A percentile compares a stretch with the other conserved stretches of the same genome.
These are phyloP conservation scores for Pasiphila rectangulata DNA, from an alignment of 2,888 invertebrate genomes.

Conservation along the genomic window DNA sequence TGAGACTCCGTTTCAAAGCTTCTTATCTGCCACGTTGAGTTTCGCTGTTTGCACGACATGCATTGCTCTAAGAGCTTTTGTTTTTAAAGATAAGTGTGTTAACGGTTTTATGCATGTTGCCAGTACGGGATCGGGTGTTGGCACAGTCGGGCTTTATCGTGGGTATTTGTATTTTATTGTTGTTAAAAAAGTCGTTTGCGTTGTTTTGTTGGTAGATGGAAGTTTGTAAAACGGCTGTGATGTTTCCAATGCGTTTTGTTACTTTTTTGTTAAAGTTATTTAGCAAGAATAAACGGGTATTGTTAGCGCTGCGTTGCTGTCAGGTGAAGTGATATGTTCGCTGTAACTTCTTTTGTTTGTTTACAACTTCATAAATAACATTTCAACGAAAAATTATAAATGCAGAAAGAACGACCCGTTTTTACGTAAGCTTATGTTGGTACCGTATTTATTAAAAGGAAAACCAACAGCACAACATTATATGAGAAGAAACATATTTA, in stretches of 20 bases:
- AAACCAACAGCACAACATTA: no score
- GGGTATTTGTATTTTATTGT: slow-evolving; percentile 24
- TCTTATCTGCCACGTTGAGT: slow-evolving; percentile 62
- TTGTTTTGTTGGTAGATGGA: slow-evolving; percentile 6
- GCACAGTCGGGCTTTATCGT: slow-evolving; percentile 28
- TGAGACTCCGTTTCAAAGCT: slow-evolving; percentile 65
- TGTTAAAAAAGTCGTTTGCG: slow-evolving; percentile 24
- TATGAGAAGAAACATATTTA: no score
- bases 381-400: no score
- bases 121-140: slow-evolving; percentile 15
- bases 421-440: no score
- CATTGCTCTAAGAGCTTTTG: slow-evolving; percentile 31
- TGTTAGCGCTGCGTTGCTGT: no score
- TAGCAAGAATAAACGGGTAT: no score
- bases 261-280: no score
- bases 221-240: background rate
- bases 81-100: slow-evolving; percentile 41
- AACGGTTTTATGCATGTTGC: slow-evolving; percentile 11
- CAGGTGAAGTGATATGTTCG: no score
- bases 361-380: no score
- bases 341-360: no score
- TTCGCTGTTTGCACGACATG: slow-evolving; percentile 43
- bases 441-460: no score
- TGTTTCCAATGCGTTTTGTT: background rate
- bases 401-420: no score